Evolutionary conservation across 2,888 invertebrate species (phyloP), one percentile per base, ranked within the genome.

Genomic region (Andrena praecox): DNA sequence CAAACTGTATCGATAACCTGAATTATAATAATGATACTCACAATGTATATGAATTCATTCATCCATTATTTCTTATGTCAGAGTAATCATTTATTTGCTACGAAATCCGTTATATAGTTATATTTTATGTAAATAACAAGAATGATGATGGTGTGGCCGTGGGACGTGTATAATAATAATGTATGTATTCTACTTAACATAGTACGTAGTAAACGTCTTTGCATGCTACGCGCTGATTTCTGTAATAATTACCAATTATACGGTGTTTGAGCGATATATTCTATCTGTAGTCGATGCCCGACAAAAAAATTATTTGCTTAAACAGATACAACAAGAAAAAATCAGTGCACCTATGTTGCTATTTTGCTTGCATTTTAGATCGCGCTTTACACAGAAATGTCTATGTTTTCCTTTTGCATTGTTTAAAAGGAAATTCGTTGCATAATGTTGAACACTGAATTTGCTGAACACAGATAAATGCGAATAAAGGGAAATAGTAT

Each of bases 101-200:
- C 24, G 33, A 70, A 78, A 67, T 10, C 48, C 59, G 69, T 67
- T 74, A 74, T 54, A 64, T 78, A 82, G 78, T 75, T 66, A 84
- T 74, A 71, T 89, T 87, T 89, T 87, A 86, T 93, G 93, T 93
- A 90, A 93, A 92, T 93, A 93, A 93, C 92, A 93, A 90, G 91
- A 93, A 93, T 93, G 93, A 93, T 93, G 93, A 94, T 93, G 93
- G 93, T 93, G 93, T 94, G 93, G 94, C 93, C 93, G 93, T 94
- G 94, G 93, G 93, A 24, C 93, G 93, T 92, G 92, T 93, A 93
- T 92, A 91, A 89, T 89, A 91, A 86, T 84, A 20, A 60, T 64
- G 29, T 59, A 72, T 71, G 42, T 72, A 70, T 85, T 81, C 60
- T 72, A 50, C 64, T 79, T 89, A 86, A 85, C 83, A 77, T 77